phyloP scores from a whole-genome alignment of 2,113 vertebrate genomes.

The Caranx melampygus region DNA sequence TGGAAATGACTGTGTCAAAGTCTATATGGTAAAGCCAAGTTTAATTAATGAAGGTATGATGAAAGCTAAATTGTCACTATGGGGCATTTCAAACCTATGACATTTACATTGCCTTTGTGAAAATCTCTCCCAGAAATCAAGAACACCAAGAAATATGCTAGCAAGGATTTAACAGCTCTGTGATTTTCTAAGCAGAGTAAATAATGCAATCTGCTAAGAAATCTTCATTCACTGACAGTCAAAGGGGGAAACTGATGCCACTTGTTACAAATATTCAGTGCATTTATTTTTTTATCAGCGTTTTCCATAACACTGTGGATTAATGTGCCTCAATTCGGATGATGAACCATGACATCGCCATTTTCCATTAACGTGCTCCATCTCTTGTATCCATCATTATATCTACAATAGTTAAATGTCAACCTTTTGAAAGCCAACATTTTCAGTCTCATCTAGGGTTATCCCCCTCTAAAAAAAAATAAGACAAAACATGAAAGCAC shows the following conservation, averaged over 20 bases:
- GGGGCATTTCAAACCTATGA: constrained; percentile 64
- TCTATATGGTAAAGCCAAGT: constrained; percentile 64
- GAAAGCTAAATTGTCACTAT: constrained; percentile 70
- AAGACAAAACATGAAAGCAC: constrained; percentile 72
- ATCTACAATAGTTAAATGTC: constrained; percentile 80
- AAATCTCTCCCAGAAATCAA: constrained; percentile 58
- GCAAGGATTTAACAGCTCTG: constrained; percentile 53
- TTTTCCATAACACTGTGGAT: constrained; percentile 75
- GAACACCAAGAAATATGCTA: constrained; percentile 47
- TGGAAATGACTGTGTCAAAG: constrained; percentile 69
- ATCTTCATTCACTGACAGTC: constrained; percentile 73
- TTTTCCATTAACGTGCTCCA: constrained; percentile 77
- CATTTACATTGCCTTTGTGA: constrained; percentile 69
- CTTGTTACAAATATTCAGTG: constrained; percentile 70
- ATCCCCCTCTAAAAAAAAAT: constrained; percentile 53
- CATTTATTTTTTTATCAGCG: constrained; percentile 75
- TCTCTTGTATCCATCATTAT: constrained; percentile 74
- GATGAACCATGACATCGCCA: constrained; percentile 77
- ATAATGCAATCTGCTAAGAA: constrained; percentile 68
- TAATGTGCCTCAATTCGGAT: constrained; percentile 75
- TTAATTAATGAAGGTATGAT: constrained; percentile 70
- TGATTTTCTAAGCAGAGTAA: constrained; percentile 64
- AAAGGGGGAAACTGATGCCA: constrained; percentile 66
- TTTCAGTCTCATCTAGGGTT: constrained; percentile 69
- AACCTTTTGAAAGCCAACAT: constrained; percentile 73